Conservation (phyloP, 2,888 invertebrate species). For the Drosophila robusta region DNA sequence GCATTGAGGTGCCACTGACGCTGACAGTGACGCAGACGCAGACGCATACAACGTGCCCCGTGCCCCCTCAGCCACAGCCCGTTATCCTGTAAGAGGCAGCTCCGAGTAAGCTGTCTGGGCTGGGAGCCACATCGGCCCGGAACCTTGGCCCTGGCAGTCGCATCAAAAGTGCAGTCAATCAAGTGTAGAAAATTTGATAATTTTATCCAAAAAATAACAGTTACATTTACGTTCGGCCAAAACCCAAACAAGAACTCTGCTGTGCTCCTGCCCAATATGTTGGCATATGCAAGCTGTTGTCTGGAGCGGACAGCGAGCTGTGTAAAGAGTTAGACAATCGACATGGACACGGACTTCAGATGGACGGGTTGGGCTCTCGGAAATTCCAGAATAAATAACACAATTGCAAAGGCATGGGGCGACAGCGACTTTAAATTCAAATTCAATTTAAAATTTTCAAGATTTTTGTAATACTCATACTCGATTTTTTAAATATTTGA, state of each 20-base stretch:
- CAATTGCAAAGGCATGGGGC: not conserved
- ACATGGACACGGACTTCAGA: not conserved
- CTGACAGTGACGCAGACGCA: not conserved
- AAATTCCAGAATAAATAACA: slow-evolving; percentile 30
- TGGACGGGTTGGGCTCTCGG: not conserved
- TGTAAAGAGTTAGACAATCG: slow-evolving; percentile 16
- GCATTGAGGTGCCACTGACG: slow-evolving; percentile 31
- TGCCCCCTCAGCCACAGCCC: no score
- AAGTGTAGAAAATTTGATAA: slow-evolving; percentile 70
- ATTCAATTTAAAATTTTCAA: not conserved
- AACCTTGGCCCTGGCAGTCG: slow-evolving; percentile 41
- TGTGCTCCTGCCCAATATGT: not conserved
- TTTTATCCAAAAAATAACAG: slow-evolving; percentile 26
- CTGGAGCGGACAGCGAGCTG: slow-evolving; percentile 19
- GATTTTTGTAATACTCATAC: not conserved
- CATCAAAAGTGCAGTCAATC: slow-evolving; percentile 78
- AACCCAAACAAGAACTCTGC: no score
- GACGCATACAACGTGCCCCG: slow-evolving; percentile 30
- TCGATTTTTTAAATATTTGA: no score
- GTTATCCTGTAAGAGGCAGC: not conserved
- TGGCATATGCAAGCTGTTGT: slow-evolving; percentile 7
- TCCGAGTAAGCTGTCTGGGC: slow-evolving; percentile 10
- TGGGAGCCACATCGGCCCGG: slow-evolving; percentile 33
- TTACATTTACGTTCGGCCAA: slow-evolving; percentile 4
- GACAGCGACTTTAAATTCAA: slow-evolving; percentile 7